Evolutionary conservation across 2,888 invertebrate species (phyloP).

Genomic region (Polydrusus pterygomalis): DNA sequence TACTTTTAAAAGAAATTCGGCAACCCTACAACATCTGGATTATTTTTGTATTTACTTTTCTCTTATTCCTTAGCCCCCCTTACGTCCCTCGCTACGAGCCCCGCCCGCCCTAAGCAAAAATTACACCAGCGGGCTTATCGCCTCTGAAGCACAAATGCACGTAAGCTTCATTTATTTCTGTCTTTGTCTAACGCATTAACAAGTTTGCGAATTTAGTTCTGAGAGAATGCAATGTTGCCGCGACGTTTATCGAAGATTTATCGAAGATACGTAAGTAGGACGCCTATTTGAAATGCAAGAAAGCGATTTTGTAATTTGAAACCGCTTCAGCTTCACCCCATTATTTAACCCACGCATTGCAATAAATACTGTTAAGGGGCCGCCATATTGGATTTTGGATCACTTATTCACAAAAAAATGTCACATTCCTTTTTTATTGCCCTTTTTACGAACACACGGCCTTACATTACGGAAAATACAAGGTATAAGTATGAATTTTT

Average conservation of each 20-base stretch:
- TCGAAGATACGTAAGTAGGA: not conserved
- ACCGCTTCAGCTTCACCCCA: not conserved
- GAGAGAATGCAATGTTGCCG: slow-evolving; percentile 24
- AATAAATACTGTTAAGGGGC: too few species aligned
- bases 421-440: too few species aligned
- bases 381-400: too few species aligned
- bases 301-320: too few species aligned
- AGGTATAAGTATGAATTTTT: too few species aligned
- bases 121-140: slow-evolving; percentile 30
- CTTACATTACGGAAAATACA: too few species aligned
- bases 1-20: not conserved
- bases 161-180: slow-evolving; percentile 10
- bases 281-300: not conserved
- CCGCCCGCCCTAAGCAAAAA: slow-evolving; percentile 22
- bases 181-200: slow-evolving; percentile 28
- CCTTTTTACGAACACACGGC: too few species aligned
- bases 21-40: not conserved
- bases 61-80: not conserved
- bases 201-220: slow-evolving; percentile 16
- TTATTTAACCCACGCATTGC: not conserved
- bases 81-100: not conserved
- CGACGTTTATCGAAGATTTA: not conserved
- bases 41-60: slow-evolving; percentile 4
- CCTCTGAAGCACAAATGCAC: slow-evolving; percentile 22
- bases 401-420: too few species aligned